Conservation (phyloP, 1,140 invertebrate genomes). For the Drosophila rufa region DNA sequence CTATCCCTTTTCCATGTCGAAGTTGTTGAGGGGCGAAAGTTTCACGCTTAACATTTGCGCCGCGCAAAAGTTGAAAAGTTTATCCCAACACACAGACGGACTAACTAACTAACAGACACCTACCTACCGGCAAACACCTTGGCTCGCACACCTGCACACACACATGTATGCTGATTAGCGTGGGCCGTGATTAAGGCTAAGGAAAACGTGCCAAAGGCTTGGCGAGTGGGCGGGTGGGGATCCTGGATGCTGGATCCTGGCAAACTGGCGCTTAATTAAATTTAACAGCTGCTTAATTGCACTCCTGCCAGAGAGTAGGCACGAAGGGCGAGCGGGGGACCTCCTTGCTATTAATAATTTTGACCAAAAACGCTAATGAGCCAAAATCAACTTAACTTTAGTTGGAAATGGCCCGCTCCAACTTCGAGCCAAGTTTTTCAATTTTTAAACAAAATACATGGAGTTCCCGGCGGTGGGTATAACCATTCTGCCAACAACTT, state of each 20-base stretch:
- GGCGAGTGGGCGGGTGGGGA: not conserved
- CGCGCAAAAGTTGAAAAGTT: constrained; percentile 76
- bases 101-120: constrained; percentile 54
- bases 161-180: constrained; percentile 67
- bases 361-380: constrained; percentile 79
- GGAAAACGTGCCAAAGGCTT: constrained; percentile 66
- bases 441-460: constrained; percentile 58
- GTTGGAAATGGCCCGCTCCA: constrained; percentile 50
- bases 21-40: constrained; percentile 62
- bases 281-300: constrained; percentile 83
- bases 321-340: constrained; percentile 14
- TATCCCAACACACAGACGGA: constrained; percentile 41
- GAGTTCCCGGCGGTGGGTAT: constrained; percentile 8
- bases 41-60: constrained; percentile 77
- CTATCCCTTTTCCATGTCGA: constrained; percentile 38
- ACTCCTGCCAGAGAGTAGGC: constrained; percentile 25
- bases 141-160: constrained; percentile 24
- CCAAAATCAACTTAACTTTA: constrained; percentile 71
- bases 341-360: constrained; percentile 74
- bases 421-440: constrained; percentile 67
- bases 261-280: constrained; percentile 76
- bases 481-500: constrained; percentile 18
- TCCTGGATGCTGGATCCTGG: constrained; percentile 1
- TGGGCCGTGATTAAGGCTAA: constrained; percentile 66
- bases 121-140: constrained; percentile 23